Conservation (phyloP, 2,113 vertebrate species). For the Leucoraja erinaceus region DNA sequence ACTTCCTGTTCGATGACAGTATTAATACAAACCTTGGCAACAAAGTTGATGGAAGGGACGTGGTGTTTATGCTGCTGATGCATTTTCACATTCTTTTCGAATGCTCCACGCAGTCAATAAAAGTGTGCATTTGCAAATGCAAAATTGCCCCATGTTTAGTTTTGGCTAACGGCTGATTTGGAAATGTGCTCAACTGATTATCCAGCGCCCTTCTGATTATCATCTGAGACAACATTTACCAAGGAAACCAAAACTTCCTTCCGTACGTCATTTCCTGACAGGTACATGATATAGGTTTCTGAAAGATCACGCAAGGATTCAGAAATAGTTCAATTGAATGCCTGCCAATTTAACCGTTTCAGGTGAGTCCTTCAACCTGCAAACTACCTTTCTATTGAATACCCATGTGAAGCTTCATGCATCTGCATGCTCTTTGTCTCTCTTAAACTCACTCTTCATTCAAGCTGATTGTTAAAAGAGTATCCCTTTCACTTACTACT, state of each 20-base stretch:
- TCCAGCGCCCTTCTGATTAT: neutral
- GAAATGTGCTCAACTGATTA: neutral
- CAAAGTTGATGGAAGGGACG: neutral
- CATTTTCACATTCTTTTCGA: neutral
- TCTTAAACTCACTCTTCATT: too few relatives aligned
- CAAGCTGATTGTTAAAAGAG: too few relatives aligned
- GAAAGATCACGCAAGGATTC: neutral
- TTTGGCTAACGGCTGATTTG: neutral
- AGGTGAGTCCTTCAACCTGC: neutral
- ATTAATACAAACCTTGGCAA: neutral
- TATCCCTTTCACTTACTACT: too few relatives aligned
- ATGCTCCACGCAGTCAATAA: neutral
- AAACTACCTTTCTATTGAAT: neutral
- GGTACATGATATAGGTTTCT: neutral
- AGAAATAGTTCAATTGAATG: neutral
- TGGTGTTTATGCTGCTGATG: neutral
- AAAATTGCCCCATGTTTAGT: neutral
- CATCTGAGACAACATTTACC: neutral
- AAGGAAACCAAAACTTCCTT: neutral
- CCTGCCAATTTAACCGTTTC: neutral
- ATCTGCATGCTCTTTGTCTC: neutral
- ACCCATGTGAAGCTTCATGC: too few relatives aligned
- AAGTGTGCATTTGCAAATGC: neutral
- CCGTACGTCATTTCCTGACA: conserved; percentile 3
- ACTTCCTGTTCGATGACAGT: neutral